Evolutionary conservation across 2,888 invertebrate species (phyloP), one percentile per base, ranked within the genome.

Genomic region (Hemaris fuciformis): DNA sequence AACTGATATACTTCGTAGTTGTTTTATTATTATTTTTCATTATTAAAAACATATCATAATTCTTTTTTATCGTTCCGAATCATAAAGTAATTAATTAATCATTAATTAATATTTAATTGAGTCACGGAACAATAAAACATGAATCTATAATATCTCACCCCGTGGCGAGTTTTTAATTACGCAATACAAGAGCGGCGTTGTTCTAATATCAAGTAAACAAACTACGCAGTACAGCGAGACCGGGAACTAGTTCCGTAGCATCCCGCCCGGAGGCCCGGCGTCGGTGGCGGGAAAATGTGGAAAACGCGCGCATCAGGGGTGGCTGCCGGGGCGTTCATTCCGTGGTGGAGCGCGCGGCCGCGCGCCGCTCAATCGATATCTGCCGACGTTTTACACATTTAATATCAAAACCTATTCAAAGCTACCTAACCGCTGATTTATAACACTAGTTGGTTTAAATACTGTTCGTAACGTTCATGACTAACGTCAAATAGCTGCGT

Each of bases 351-450:
- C 83, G 87, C 85, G 87, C 86, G 85, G 85, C 84, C 80, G 87
- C 82, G 88, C 88, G 89, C 85, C 88, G 87, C 86, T 73, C 79
- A 87, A 90, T 90, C 89, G 79, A 90, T 90, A 89, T 74, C 61
- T 65, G 60, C 66, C 72, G 69, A 75, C 76, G 79, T 77, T 72
- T 71, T 38, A 45, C 57, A 61, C 46, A 45, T 34, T n/a, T 25
- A 57, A 61, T 57, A 46, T 20, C 45, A 38, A 34, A 46, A 61
- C 20, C 45, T 45, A 57, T 38, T 25, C 15, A 57, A 34, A 57
- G 43, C 22, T 18, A 56, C 6, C 20, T 2, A 57, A 23, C 34
- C 4, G 1, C 10, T 34, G 18, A 41, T 45, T 43, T 27, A 53
- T 27, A 34, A 57, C 15, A 22, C 20, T 45, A 31, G 22, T 56